Percentiles rank a stretch among this genome's conserved stretches.
Evolutionary conservation across 1,140 invertebrate species (phyloP).

Genomic region (Lordiphosa stackelbergi): DNA sequence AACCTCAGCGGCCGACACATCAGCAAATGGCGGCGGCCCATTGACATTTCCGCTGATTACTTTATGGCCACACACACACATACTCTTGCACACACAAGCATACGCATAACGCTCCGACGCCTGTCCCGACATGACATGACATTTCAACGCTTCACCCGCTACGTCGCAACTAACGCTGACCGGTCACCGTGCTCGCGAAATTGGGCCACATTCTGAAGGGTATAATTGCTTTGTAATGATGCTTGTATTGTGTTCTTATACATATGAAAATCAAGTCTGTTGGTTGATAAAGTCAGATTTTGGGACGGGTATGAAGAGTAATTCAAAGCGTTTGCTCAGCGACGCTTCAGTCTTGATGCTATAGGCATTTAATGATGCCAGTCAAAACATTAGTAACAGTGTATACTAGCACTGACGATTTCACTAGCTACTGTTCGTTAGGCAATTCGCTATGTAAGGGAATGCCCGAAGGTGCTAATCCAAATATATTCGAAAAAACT

Average conservation of each 20-base stretch:
- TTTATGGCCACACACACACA: slow-evolving; percentile 52
- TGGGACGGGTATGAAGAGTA: no score
- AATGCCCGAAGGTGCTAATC: no score
- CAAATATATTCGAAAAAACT: no score
- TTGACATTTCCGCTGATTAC: slow-evolving; percentile 75
- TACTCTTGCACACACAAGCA: slow-evolving; percentile 3
- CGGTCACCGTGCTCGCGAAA: not conserved
- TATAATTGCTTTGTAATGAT: slow-evolving; percentile 45
- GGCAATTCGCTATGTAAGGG: no score
- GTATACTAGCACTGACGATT: no score
- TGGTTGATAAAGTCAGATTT: no score
- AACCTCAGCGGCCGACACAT: slow-evolving; percentile 71
- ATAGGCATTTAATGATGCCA: no score
- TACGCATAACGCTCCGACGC: slow-evolving; percentile 47
- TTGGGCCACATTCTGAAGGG: slow-evolving; percentile 12
- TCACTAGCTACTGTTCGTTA: no score
- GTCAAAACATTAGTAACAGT: no score
- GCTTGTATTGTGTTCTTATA: slow-evolving; percentile 3
- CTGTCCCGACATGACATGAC: slow-evolving; percentile 66
- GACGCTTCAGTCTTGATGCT: no score
- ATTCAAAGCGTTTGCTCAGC: no score
- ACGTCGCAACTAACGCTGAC: not conserved
- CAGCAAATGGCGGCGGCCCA: slow-evolving; percentile 71
- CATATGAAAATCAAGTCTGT: not conserved
- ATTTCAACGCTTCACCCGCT: slow-evolving; percentile 44